These are phyloP conservation scores for Brachionus manjavacas DNA, from an alignment of 1,140 invertebrate genomes.

Conservation along the genomic window DNA sequence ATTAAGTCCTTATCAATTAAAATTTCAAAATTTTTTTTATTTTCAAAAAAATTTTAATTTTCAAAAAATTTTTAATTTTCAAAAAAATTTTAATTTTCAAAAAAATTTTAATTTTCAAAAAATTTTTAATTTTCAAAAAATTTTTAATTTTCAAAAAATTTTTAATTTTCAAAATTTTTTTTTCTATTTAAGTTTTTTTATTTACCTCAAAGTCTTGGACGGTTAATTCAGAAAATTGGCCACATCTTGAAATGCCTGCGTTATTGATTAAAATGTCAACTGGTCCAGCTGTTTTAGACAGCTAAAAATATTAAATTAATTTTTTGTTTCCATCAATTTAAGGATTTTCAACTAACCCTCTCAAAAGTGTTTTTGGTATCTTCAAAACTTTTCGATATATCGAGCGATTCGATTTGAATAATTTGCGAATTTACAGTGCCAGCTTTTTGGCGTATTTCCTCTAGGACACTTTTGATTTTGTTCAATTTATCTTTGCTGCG, in stretches of 20 bases:
- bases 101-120: too few species aligned
- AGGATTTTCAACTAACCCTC: background rate
- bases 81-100: too few species aligned
- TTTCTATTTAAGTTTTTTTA: too few species aligned
- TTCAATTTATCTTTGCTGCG: conserved; percentile 9
- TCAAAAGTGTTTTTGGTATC: background rate
- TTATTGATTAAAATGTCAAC: conserved; percentile 42
- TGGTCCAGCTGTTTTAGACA: conserved; percentile 6
- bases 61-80: too few species aligned
- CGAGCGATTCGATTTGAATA: conserved; percentile 21
- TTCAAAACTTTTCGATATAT: conserved; percentile 33
- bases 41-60: too few species aligned
- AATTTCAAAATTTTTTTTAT: too few species aligned
- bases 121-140: too few species aligned
- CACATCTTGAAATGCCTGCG: conserved; percentile 31
- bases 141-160: too few species aligned
- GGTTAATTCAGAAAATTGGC: conserved; percentile 4
- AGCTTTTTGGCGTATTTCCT: background rate
- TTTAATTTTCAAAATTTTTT: too few species aligned
- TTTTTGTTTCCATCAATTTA: too few species aligned
- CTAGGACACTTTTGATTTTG: background rate
- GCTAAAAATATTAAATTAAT: background rate
- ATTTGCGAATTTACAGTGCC: background rate
- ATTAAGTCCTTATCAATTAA: conserved; percentile 6
- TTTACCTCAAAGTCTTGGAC: conserved; percentile 29